These are phyloP conservation scores for Xanthostigma xanthostigma DNA, from an alignment of 2,888 invertebrate species.

Conservation along the genomic window DNA sequence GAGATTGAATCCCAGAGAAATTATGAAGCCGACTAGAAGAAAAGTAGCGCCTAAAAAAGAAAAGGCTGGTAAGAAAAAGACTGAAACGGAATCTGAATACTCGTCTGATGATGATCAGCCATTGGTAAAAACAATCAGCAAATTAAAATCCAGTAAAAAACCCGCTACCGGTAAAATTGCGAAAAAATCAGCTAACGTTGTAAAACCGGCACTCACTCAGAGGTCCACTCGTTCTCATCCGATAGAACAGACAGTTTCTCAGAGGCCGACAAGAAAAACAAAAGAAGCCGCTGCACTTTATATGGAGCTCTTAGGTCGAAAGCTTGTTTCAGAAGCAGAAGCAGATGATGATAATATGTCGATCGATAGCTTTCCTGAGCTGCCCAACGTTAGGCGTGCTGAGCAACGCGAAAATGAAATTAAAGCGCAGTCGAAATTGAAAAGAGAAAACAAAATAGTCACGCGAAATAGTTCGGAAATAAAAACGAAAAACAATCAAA, in stretches of 20 bases:
- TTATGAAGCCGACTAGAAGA: conserved; percentile 17
- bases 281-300: conserved; percentile 62
- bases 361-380: conserved; percentile 49
- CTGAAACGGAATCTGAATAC: conserved; percentile 23
- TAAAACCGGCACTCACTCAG: conserved; percentile 2
- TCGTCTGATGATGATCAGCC: conserved; percentile 40
- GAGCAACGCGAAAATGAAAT: conserved; percentile 43
- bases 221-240: background rate
- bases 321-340: conserved; percentile 45
- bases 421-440: conserved; percentile 30
- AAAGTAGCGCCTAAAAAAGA: conserved; percentile 14
- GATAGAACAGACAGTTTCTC: conserved; percentile 12
- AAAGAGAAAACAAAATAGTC: conserved; percentile 4
- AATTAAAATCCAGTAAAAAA: conserved; percentile 4
- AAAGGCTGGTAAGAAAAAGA: conserved; percentile 8
- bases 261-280: conserved; percentile 49
- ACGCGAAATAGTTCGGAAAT: conserved; percentile 3
- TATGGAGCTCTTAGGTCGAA: conserved; percentile 57
- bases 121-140: conserved; percentile 15
- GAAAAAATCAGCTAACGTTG: conserved; percentile 2
- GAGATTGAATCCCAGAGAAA: conserved; percentile 25
- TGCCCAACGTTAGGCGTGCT: conserved; percentile 45
- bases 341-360: conserved; percentile 47
- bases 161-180: background rate
- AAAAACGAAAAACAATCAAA: conserved; percentile 2